Evolutionary conservation across 2,113 vertebrate genomes (phyloP), one percentile per base, ranked within the genome.

Genomic region (Butorides virescens): DNA sequence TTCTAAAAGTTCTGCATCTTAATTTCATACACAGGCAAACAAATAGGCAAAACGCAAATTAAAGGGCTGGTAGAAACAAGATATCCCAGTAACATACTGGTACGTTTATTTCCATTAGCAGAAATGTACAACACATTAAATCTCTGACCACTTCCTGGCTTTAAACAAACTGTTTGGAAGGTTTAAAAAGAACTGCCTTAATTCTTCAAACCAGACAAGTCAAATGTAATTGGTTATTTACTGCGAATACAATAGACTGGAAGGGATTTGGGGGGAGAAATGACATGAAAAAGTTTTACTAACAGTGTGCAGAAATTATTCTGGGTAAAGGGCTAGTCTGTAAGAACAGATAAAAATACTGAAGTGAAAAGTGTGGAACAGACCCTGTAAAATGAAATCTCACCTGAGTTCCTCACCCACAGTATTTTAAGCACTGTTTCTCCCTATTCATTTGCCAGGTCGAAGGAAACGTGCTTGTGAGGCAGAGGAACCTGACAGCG

Each of bases 321-420:
- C 50, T 2, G 23, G 6, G 15, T 4, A 22, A 30, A 68, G 22
- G 34, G 12, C 30, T 47, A 3, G 14, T 2, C 32, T 2, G 6
- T 1, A 59, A 42, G 61, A 34, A 42, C 1, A 56, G 44, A 20
- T 44, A 44, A 29, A 63, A 12, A 50, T 4, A 8, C 29, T 10
- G 2, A 3, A 39, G 68, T 10, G 32, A 58, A 47, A 56, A 42
- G 36, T 1, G 26, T 36, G 55, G 15, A 59, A 15, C 7, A 52
- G 53, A 8, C 13, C 27, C 59, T 32, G 44, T 30, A 3, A 21
- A 30, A 17, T 2, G n/a, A 39, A 34, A 72, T 39, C 15, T 34
- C 62, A 8, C 5, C 1, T 0, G 2, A 32, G 16, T 2, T 46
- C 78, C 27, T 42, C 1, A 5, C 19, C 65, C 26, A 4, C 11